These are phyloP conservation scores for Athalia circularis DNA, from an alignment of 2,888 invertebrate species.

Conservation along the genomic window DNA sequence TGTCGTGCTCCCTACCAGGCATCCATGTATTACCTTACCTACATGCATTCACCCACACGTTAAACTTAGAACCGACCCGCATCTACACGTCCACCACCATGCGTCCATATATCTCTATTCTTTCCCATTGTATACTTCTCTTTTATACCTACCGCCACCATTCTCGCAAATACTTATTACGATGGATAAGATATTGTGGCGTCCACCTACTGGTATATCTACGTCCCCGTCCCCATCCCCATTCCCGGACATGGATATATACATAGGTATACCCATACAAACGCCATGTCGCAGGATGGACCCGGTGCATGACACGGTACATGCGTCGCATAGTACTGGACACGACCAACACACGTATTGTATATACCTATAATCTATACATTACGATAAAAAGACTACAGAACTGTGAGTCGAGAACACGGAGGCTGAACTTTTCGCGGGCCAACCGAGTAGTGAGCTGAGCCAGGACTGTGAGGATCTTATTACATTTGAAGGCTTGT, in stretches of 20 bases:
- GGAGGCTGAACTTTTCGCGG: conserved; percentile 17
- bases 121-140: conserved; percentile 38
- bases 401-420: too few relatives aligned
- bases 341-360: neutral
- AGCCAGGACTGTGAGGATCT: conserved; percentile 23
- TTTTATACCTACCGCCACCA: conserved; percentile 42
- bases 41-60: neutral
- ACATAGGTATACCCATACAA: neutral
- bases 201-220: conserved; percentile 24
- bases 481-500: conserved; percentile 53
- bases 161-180: conserved; percentile 44
- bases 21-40: conserved; percentile 21
- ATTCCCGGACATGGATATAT: neutral
- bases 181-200: conserved; percentile 41
- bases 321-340: conserved; percentile 14
- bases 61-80: neutral
- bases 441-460: neutral
- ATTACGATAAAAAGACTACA: too few relatives aligned
- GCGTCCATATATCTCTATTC: conserved; percentile 34
- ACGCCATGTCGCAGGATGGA: conserved; percentile 10
- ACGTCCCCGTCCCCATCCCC: neutral
- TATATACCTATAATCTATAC: too few relatives aligned
- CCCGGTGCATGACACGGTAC: conserved; percentile 29
- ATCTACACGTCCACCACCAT: conserved; percentile 22
- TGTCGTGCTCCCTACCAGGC: conserved; percentile 43